These are phyloP conservation scores for Peromyscus leucopus DNA, from an alignment of 2,113 vertebrate species.

Conservation along the genomic window DNA sequence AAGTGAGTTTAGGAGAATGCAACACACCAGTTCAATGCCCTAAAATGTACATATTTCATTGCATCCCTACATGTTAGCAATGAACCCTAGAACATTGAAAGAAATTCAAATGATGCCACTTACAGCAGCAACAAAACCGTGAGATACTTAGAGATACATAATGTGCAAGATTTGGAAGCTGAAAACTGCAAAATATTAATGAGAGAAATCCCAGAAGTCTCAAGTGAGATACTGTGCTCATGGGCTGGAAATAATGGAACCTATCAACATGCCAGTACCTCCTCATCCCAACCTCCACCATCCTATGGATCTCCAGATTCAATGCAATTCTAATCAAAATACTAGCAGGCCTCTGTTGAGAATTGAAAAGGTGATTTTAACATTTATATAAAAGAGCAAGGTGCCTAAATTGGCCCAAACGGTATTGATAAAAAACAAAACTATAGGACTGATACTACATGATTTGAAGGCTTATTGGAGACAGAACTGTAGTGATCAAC, in stretches of 20 bases:
- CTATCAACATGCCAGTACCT: not conserved
- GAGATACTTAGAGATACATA: not conserved
- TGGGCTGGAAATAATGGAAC: not conserved
- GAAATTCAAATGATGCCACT: not conserved
- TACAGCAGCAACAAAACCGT: not conserved
- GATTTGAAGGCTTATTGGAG: not conserved
- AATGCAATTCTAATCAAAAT: not conserved
- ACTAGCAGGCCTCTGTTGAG: not conserved
- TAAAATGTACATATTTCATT: not conserved
- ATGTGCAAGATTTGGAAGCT: not conserved
- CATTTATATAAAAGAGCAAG: slow-evolving; percentile 33
- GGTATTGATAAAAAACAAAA: not conserved
- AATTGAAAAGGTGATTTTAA: not conserved
- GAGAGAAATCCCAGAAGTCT: not conserved
- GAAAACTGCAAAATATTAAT: not conserved
- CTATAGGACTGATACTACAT: not conserved
- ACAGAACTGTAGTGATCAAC: not conserved
- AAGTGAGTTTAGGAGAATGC: not conserved
- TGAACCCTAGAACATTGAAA: not conserved
- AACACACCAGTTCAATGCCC: not conserved
- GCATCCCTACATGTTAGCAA: not conserved
- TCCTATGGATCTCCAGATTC: not conserved
- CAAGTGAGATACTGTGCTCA: not conserved
- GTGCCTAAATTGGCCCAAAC: not conserved
- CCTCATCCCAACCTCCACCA: not conserved